Percentiles rank a stretch among this genome's conserved stretches.
Conservation (phyloP, 2,888 invertebrate genomes). For the Nomada flava region DNA sequence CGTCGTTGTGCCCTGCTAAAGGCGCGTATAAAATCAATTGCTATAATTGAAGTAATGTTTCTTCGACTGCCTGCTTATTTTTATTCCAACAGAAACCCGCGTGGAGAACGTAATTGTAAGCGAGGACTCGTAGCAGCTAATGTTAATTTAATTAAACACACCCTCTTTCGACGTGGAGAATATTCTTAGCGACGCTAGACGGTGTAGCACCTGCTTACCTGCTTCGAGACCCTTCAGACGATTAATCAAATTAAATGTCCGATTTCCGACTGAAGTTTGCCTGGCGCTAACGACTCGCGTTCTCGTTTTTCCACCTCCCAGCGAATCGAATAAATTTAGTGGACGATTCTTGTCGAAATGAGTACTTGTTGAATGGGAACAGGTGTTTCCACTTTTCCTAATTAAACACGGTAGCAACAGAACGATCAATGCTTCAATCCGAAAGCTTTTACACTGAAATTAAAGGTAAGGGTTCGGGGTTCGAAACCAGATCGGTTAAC, state of each 20-base stretch:
- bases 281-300: conserved; percentile 37
- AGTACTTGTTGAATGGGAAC: conserved; percentile 25
- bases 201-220: conserved; percentile 38
- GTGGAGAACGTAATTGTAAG: conserved; percentile 74
- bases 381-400: conserved; percentile 29
- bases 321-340: conserved; percentile 13
- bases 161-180: conserved; percentile 60
- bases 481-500: too few relatives aligned
- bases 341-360: neutral
- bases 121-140: conserved; percentile 67
- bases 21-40: too few relatives aligned
- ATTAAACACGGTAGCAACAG: conserved; percentile 19
- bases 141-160: conserved; percentile 77
- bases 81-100: conserved; percentile 71
- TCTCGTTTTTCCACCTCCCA: conserved; percentile 3
- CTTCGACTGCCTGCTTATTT: conserved; percentile 67
- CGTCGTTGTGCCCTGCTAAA: too few relatives aligned
- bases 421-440: neutral
- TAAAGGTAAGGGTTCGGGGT: too few relatives aligned
- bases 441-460: neutral
- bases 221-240: conserved; percentile 31
- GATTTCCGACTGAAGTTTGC: conserved; percentile 48
- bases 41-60: neutral
- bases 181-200: conserved; percentile 44
- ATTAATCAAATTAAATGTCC: conserved; percentile 62